phyloP scores from a whole-genome alignment of 1,140 invertebrate genomes.

The Panagrolaimus sp. region DNA sequence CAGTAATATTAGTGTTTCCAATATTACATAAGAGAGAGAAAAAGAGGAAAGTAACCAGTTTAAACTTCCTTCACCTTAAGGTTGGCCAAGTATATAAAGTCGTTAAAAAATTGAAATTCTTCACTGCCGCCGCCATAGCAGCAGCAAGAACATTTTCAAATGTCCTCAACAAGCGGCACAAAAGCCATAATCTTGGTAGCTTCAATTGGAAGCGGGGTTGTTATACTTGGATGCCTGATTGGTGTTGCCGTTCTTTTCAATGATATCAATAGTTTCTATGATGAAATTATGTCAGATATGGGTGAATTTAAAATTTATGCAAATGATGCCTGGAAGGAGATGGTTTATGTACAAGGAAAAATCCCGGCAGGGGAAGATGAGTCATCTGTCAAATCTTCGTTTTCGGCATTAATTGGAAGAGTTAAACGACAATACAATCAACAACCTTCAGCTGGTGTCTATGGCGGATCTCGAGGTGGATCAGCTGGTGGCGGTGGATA shows the following conservation, averaged over 20 bases:
- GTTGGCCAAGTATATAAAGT: too few species aligned
- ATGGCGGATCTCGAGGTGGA: neutral
- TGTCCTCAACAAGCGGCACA: too few species aligned
- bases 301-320: slow-evolving; percentile 9
- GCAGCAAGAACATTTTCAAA: too few species aligned
- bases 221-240: neutral
- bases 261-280: slow-evolving; percentile 7
- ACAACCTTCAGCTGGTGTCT: neutral
- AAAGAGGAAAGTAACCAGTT: too few species aligned
- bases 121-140: too few species aligned
- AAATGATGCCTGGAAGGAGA: slow-evolving; percentile 9
- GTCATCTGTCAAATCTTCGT: neutral
- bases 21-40: too few species aligned
- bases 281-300: slow-evolving; percentile 8
- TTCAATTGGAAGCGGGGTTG: too few species aligned
- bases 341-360: neutral
- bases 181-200: too few species aligned
- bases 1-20: too few species aligned
- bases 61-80: too few species aligned
- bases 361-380: neutral
- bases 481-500: too few species aligned
- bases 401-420: neutral
- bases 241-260: neutral
- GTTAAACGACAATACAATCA: neutral
- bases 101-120: too few species aligned